phyloP scores from a whole-genome alignment of 1,140 invertebrate genomes.

The Holotrichia oblita region DNA sequence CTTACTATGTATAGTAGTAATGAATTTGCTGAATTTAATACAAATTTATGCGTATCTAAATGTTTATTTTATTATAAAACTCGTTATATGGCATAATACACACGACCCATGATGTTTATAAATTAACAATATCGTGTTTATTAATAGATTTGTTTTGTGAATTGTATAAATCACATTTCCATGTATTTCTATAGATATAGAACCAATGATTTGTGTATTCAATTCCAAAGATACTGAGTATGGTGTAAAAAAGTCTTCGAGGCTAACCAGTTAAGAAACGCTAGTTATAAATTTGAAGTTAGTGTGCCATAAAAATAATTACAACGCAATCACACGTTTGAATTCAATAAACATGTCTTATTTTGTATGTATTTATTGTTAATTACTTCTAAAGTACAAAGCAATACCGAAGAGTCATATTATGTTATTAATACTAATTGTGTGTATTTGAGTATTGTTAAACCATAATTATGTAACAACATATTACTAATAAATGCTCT shows the following conservation, averaged over 20 bases:
- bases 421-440: constrained; percentile 8
- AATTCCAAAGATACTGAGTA: background rate
- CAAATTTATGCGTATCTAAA: too few species aligned
- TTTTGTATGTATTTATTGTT: constrained; percentile 20
- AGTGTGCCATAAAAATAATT: constrained; percentile 6
- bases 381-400: background rate
- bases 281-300: background rate
- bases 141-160: too few species aligned
- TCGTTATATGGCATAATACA: too few species aligned
- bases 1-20: too few species aligned
- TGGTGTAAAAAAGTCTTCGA: background rate
- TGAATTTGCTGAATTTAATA: too few species aligned
- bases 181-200: too few species aligned
- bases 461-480: constrained; percentile 3
- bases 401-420: background rate
- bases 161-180: too few species aligned
- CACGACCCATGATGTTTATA: too few species aligned
- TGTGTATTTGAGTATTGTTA: constrained; percentile 9
- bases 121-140: too few species aligned
- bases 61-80: too few species aligned
- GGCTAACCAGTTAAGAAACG: constrained; percentile 17
- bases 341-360: background rate
- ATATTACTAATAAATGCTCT: background rate
- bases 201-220: background rate
- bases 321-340: constrained; percentile 13